These are phyloP conservation scores for Fissipunctia ypsillon DNA, from an alignment of 2,888 invertebrate species.

Conservation along the genomic window DNA sequence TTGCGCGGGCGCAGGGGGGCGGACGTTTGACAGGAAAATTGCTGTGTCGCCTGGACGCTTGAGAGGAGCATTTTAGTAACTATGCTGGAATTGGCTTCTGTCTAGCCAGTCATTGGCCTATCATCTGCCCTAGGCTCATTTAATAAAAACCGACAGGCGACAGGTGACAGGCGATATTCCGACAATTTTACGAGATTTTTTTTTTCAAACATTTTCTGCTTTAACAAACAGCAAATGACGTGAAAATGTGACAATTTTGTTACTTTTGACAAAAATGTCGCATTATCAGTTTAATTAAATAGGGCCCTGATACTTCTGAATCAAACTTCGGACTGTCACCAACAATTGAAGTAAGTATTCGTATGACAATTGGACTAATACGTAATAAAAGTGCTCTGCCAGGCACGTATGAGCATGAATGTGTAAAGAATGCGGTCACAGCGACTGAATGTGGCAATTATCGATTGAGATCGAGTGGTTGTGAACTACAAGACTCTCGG, in stretches of 20 bases:
- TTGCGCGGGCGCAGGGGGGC: too few species aligned
- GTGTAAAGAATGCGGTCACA: constrained; percentile 15
- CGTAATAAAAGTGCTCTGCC: not conserved
- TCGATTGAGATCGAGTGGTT: not conserved
- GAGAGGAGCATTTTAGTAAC: too few species aligned
- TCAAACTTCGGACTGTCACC: not conserved
- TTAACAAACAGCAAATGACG: too few species aligned
- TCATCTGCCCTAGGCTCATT: not conserved
- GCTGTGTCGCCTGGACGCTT: too few species aligned
- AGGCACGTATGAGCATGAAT: not conserved
- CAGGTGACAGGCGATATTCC: not conserved
- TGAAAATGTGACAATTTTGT: not conserved
- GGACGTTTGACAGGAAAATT: too few species aligned
- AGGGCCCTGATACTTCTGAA: not conserved
- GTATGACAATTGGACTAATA: constrained; percentile 3
- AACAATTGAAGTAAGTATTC: not conserved
- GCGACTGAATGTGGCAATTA: not conserved
- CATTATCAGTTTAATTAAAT: not conserved
- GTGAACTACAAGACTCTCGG: not conserved
- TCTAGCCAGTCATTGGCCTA: not conserved
- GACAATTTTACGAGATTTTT: not conserved
- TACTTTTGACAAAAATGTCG: not conserved
- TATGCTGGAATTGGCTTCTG: not conserved
- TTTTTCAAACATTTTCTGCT: not conserved
- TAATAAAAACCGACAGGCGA: not conserved